These are phyloP conservation scores for Drosophila sp. DNA, from an alignment of 1,140 invertebrate genomes.

Conservation along the genomic window DNA sequence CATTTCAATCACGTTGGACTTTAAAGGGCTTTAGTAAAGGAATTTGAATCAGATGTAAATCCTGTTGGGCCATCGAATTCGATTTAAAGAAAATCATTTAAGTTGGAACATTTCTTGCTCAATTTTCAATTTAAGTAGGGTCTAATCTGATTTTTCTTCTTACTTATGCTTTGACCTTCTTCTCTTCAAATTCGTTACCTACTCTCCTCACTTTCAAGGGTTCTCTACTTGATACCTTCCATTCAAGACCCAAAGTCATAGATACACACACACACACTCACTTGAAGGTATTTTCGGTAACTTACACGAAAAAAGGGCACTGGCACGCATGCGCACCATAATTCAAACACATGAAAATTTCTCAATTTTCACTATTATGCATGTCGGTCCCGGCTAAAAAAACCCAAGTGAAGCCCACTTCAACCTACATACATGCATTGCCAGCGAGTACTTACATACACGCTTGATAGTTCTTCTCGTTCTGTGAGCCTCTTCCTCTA, in stretches of 20 bases:
- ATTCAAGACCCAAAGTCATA: slow-evolving; percentile 21
- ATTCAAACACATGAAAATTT: slow-evolving; percentile 68
- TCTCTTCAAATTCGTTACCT: not conserved
- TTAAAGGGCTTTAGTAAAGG: slow-evolving; percentile 14
- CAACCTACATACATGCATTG: slow-evolving; percentile 21
- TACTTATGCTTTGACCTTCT: not conserved
- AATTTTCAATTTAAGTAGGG: slow-evolving; percentile 8
- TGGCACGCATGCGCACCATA: slow-evolving; percentile 75
- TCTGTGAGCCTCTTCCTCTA: slow-evolving; percentile 39
- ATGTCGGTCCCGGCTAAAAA: slow-evolving; percentile 53
- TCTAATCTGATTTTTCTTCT: slow-evolving; percentile 3
- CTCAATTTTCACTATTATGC: slow-evolving; percentile 55
- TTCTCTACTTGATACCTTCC: slow-evolving; percentile 10
- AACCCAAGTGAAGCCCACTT: slow-evolving; percentile 30
- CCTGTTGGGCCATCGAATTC: no score
- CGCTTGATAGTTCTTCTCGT: slow-evolving; percentile 15
- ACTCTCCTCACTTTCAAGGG: not conserved
- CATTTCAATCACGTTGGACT: slow-evolving; percentile 16
- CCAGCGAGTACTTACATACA: slow-evolving; percentile 36
- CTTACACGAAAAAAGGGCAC: slow-evolving; percentile 22
- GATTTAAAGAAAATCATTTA: not conserved
- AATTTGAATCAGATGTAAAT: not conserved
- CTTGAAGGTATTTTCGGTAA: slow-evolving; percentile 44
- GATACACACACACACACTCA: slow-evolving; percentile 16
- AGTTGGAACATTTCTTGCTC: not conserved